Evolutionary conservation across 2,888 invertebrate genomes (phyloP).

Genomic region (Diarsia mendica): DNA sequence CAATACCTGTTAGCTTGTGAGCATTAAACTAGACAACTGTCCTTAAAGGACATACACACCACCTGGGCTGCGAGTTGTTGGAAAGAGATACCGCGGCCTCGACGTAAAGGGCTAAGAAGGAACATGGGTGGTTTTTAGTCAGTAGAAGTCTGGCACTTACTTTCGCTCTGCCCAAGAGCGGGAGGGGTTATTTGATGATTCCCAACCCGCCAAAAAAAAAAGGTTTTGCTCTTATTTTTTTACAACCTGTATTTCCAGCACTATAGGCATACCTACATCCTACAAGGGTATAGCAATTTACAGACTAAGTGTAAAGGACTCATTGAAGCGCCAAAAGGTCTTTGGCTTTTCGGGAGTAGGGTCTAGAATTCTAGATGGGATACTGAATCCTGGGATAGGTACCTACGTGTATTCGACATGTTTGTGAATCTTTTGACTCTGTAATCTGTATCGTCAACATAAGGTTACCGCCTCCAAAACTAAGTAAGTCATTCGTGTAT

Average conservation of each 20-base stretch:
- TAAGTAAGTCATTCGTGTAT: constrained; percentile 59
- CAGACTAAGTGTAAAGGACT: not conserved
- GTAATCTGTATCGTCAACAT: constrained; percentile 46
- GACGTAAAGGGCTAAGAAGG: no score
- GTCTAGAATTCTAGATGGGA: constrained; percentile 4
- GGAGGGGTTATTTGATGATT: no score
- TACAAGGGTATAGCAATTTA: not conserved
- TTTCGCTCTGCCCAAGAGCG: no score
- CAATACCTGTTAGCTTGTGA: not conserved
- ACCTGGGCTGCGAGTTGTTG: no score
- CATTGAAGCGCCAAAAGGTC: not conserved
- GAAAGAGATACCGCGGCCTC: no score
- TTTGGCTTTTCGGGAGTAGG: not conserved
- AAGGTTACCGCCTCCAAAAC: constrained; percentile 72
- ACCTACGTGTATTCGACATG: constrained; percentile 8
- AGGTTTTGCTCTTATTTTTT: not conserved
- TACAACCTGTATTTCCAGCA: not conserved
- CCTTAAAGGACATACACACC: not conserved
- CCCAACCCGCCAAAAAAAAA: no score
- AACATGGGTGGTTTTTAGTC: no score
- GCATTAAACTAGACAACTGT: not conserved
- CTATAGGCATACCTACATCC: not conserved
- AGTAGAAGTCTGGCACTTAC: no score
- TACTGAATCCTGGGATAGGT: constrained; percentile 2
- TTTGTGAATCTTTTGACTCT: constrained; percentile 32